Evolutionary conservation across 2,797 vertebrate species (phyloP).

Genomic region (Sarcophilus harrisii): DNA sequence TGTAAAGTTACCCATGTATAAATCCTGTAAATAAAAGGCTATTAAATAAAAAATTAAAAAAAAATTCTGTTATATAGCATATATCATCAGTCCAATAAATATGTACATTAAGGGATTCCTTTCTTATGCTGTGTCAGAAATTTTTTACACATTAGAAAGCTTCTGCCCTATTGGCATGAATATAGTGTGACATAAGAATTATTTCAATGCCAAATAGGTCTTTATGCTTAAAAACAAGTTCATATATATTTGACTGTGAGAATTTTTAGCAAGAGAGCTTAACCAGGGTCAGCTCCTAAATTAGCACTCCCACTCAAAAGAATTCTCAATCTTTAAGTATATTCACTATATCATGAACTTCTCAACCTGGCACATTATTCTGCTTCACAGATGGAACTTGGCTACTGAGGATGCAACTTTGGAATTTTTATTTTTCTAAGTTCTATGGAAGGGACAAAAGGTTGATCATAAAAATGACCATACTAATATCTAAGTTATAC

Average conservation of each 20-base stretch:
- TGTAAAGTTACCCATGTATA: too few relatives aligned
- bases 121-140: constrained; percentile 31
- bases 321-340: background rate
- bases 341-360: background rate
- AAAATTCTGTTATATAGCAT: background rate
- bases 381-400: background rate
- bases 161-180: constrained; percentile 49
- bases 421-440: background rate
- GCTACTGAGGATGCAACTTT: background rate
- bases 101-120: background rate
- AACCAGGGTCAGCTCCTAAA: background rate
- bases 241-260: background rate
- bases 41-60: too few relatives aligned
- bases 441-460: background rate
- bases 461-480: background rate
- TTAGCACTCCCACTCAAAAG: background rate
- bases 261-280: constrained; percentile 52
- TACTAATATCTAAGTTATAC: background rate
- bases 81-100: background rate
- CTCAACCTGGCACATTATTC: background rate
- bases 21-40: too few relatives aligned
- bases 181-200: constrained; percentile 1
- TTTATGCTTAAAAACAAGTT: constrained; percentile 46
- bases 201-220: constrained; percentile 50
- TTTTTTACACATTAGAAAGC: constrained; percentile 40